A percentile compares a stretch with the other conserved stretches of the same genome.
Conservation (phyloP, 2,888 invertebrate species). For the Morpho achilles region DNA sequence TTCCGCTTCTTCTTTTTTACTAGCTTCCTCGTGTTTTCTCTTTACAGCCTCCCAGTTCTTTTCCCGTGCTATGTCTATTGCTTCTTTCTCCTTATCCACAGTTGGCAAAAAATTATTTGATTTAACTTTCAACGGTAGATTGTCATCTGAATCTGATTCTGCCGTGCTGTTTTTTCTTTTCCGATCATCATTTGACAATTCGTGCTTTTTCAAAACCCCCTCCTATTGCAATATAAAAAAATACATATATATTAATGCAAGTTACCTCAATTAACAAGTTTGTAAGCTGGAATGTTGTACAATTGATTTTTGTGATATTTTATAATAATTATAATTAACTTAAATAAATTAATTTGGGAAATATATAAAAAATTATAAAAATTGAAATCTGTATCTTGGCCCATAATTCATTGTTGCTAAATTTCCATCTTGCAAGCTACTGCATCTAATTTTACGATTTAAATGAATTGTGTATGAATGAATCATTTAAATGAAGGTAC, state of each 20-base stretch:
- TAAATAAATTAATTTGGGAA: too few relatives aligned
- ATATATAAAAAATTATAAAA: too few relatives aligned
- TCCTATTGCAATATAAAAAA: slow-evolving; percentile 44
- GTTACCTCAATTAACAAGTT: too few relatives aligned
- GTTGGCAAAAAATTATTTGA: slow-evolving; percentile 45
- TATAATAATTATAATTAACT: too few relatives aligned
- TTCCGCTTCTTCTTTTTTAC: slow-evolving; percentile 70
- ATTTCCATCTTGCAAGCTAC: too few relatives aligned
- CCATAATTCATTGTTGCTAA: too few relatives aligned
- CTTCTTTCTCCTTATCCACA: slow-evolving; percentile 72
- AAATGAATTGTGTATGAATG: too few relatives aligned
- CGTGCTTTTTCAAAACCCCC: slow-evolving; percentile 69
- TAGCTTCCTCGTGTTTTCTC: slow-evolving; percentile 76
- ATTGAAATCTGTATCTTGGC: too few relatives aligned
- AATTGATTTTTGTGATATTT: too few relatives aligned
- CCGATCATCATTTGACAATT: slow-evolving; percentile 53
- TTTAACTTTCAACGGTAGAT: slow-evolving; percentile 65
- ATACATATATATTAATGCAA: background rate
- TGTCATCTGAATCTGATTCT: slow-evolving; percentile 73
- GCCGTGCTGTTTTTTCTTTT: slow-evolving; percentile 64
- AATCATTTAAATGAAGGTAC: too few relatives aligned
- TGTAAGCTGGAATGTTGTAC: too few relatives aligned
- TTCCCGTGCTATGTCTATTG: slow-evolving; percentile 75
- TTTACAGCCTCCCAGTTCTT: slow-evolving; percentile 78
- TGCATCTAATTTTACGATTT: too few relatives aligned